Evolutionary conservation across 1,140 invertebrate species (phyloP).

Genomic region (Penaeus chinensis): DNA sequence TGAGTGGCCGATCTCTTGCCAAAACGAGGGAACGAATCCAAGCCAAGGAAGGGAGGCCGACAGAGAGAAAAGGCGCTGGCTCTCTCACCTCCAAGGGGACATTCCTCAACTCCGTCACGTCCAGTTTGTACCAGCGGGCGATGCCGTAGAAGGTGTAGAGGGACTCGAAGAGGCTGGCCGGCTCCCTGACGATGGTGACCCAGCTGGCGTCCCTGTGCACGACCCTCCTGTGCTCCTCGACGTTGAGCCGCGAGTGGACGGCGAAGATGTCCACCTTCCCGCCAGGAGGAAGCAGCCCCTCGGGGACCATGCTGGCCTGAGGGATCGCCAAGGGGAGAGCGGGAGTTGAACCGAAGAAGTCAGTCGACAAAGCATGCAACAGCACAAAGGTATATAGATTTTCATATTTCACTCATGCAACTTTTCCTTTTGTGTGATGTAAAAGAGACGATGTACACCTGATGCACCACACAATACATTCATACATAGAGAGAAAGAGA

Average conservation of each 20-base stretch:
- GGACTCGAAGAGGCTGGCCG: conserved; percentile 66
- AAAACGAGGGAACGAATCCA: too few species aligned
- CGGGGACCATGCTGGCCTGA: not conserved
- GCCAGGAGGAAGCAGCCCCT: not conserved
- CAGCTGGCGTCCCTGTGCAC: conserved; percentile 67
- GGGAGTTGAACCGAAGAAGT: too few species aligned
- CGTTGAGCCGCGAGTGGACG: conserved; percentile 23
- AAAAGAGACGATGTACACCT: too few species aligned
- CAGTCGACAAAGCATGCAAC: too few species aligned
- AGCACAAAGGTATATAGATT: too few species aligned
- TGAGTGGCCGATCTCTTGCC: too few species aligned
- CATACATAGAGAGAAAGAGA: too few species aligned
- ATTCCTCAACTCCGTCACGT: conserved; percentile 59
- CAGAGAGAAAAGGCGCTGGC: too few species aligned
- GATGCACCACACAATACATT: too few species aligned
- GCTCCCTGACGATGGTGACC: conserved; percentile 68
- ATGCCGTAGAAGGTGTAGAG: conserved; percentile 11
- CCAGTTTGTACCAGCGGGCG: not conserved
- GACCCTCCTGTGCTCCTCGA: not conserved
- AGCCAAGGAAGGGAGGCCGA: too few species aligned
- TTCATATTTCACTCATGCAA: too few species aligned
- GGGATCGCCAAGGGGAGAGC: not conserved
- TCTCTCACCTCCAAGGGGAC: conserved; percentile 62
- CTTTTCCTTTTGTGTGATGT: too few species aligned
- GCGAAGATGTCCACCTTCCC: conserved; percentile 6